phyloP scores from a whole-genome alignment of 2,113 vertebrate genomes.

The Lagopus leucura region DNA sequence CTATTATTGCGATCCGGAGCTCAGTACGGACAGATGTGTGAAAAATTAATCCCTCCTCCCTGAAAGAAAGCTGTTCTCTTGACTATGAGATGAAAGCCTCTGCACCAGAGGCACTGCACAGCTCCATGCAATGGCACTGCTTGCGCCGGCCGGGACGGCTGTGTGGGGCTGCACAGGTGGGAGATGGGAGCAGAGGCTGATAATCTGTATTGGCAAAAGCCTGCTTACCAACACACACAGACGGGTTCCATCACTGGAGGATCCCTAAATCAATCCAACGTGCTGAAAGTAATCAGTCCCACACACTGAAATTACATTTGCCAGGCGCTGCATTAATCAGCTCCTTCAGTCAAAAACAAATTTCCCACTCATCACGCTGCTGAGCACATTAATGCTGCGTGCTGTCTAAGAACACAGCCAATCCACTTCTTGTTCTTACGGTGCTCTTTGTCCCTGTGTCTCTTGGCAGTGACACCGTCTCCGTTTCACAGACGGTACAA shows the following conservation, averaged over 20 bases:
- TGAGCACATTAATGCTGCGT: fast-evolving
- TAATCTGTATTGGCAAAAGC: neutral
- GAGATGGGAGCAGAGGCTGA: neutral
- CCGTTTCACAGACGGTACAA: neutral
- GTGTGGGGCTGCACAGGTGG: fast-evolving
- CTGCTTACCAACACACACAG: neutral
- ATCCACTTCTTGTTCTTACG: fast-evolving
- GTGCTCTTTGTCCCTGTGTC: neutral
- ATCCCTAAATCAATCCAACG: neutral
- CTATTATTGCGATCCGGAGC: slow-evolving; percentile 40
- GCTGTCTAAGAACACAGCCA: fast-evolving
- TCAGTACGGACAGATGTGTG: slow-evolving; percentile 45
- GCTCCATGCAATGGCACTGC: slow-evolving; percentile 12
- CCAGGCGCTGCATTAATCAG: neutral
- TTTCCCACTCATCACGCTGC: fast-evolving
- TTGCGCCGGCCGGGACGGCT: neutral
- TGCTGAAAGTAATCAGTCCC: neutral
- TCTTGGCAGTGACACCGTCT: neutral
- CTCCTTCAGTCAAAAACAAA: neutral
- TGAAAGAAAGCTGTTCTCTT: slow-evolving; percentile 63
- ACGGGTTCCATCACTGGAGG: neutral
- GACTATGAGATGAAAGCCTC: slow-evolving; percentile 63
- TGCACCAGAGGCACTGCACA: neutral
- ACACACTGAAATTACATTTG: neutral
- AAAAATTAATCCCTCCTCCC: slow-evolving; percentile 47